Evolutionary conservation across 2,113 vertebrate species (phyloP), one percentile per base, ranked within the genome.

Genomic region (Egretta garzetta): DNA sequence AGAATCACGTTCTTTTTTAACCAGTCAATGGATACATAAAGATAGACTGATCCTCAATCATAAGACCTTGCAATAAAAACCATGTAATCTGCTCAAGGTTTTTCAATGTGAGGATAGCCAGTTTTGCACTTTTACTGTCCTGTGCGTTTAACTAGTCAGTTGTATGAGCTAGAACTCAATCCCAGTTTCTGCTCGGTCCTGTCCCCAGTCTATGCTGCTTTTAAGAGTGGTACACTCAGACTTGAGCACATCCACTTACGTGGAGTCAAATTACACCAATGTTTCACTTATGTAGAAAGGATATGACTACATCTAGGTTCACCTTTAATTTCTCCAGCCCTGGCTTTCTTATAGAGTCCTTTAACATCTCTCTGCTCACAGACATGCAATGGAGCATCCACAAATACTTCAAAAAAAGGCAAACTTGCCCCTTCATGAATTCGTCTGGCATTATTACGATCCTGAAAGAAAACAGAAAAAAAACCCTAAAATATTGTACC

Each of bases 271-370:
- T 52, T 47, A 82, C 20, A 63, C 9, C 26, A 55, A 55, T 7
- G 37, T 72, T 88, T 67, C 32, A 35, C 30, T 67, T 87, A 55
- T 9, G 30, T 14, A 88, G 43, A 84, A 89, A 84, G 9, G 18
- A 27, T 12, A 22, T 53, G 15, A 95, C 70, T 33, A 87, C 32
- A 59, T 37, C 28, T 55, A 76, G 20, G 27, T 88, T 92, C 88
- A 99, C 99, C 99, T 99, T 99, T 99, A 96, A 99, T 99, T 98
- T 99, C 99, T 76, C 99, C 99, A 23, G 99, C 99, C 94, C 99
- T 98, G 59, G 99, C 99, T 97, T 99, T 99, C 97, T 99, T 99
- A 96, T 99, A 99, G 27, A 99, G 98, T 19, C 99, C 99, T 95
- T 99, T 99, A 67, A 99, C 99, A 58, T 99, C 99, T 93, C 99